Conservation (phyloP, 2,888 invertebrate species). For the Athripsodes cinereus region DNA sequence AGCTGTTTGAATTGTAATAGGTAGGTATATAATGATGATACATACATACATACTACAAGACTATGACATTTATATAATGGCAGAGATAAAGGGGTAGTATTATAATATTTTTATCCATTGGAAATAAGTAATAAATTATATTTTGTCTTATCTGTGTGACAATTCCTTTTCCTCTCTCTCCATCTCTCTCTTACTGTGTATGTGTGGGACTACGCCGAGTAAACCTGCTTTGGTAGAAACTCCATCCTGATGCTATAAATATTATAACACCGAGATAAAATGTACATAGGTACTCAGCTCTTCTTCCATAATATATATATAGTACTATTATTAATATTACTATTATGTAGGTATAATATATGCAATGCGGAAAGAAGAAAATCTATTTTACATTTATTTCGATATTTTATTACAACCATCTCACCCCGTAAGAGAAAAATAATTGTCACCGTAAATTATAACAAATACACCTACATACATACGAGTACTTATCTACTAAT, state of each 20-base stretch:
- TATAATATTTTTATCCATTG: slow-evolving; percentile 24
- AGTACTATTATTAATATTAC: not conserved
- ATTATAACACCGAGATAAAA: too few species aligned
- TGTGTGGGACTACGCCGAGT: not conserved
- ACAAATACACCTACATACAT: not conserved
- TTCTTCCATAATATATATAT: not conserved
- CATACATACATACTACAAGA: too few species aligned
- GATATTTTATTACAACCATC: not conserved
- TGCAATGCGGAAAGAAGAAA: too few species aligned
- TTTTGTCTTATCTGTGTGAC: slow-evolving; percentile 27
- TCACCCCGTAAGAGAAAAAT: not conserved
- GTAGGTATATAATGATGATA: too few species aligned
- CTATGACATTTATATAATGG: not conserved
- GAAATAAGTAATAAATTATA: slow-evolving; percentile 27
- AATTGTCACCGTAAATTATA: slow-evolving; percentile 2
- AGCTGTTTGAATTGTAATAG: slow-evolving; percentile 6
- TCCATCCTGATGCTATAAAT: too few species aligned
- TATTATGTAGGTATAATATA: not conserved
- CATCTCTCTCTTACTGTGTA: not conserved
- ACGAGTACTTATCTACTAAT: too few species aligned
- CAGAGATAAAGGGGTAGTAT: slow-evolving; percentile 5
- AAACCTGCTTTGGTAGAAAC: too few species aligned
- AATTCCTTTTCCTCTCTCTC: slow-evolving; percentile 15
- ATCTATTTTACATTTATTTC: not conserved
- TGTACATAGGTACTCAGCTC: not conserved